These are phyloP conservation scores for Clistopyga incitator DNA, from an alignment of 2,888 invertebrate genomes.

Conservation along the genomic window DNA sequence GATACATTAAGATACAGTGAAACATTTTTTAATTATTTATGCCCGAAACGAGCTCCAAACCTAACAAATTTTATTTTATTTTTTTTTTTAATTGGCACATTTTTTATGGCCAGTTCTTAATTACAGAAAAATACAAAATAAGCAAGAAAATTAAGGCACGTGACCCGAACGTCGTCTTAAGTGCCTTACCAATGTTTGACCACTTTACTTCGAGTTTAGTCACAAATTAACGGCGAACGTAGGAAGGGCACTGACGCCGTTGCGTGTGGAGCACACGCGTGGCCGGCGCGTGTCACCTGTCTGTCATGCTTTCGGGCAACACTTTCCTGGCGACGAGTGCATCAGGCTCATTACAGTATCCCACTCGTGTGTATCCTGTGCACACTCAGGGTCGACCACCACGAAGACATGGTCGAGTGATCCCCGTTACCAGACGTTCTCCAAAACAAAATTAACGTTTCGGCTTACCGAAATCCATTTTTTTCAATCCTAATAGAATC, in stretches of 20 bases:
- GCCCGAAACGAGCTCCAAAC: too few species aligned
- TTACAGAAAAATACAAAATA: too few species aligned
- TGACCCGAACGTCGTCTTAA: constrained; percentile 59
- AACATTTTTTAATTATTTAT: too few species aligned
- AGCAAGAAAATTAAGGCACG: constrained; percentile 22
- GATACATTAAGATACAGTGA: too few species aligned
- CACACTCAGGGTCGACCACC: constrained; percentile 74
- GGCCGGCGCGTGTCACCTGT: constrained; percentile 84
- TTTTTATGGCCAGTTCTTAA: too few species aligned
- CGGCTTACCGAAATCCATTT: not conserved
- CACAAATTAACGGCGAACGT: constrained; percentile 69
- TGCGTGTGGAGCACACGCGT: constrained; percentile 72
- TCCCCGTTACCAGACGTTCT: constrained; percentile 75
- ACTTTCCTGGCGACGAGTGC: constrained; percentile 51
- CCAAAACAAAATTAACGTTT: not conserved
- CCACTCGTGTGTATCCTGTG: constrained; percentile 60
- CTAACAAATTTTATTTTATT: too few species aligned
- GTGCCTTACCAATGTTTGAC: constrained; percentile 73
- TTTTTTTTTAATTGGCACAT: too few species aligned
- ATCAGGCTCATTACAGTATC: constrained; percentile 41
- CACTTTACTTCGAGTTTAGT: constrained; percentile 74
- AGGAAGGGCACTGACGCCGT: not conserved
- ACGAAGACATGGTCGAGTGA: constrained; percentile 79
- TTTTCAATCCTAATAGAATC: not conserved
- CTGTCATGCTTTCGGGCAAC: constrained; percentile 78